Evolutionary conservation across 2,113 vertebrate genomes (phyloP), one percentile per base, ranked within the genome.

Genomic region (Corvus moneduloides): DNA sequence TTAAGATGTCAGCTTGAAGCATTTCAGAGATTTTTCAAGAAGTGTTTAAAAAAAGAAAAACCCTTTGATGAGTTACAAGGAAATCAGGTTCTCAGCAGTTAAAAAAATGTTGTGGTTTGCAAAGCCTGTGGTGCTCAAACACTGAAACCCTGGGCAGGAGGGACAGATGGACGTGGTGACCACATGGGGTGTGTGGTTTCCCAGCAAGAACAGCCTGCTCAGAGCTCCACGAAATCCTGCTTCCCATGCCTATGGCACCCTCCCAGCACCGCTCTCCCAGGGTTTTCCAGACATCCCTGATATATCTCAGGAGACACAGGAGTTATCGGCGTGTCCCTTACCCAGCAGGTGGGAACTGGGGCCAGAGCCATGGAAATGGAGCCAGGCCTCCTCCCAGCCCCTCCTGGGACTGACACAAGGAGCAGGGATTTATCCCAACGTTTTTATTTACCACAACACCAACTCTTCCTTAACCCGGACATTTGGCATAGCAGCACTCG

Each of bases 11-110:
- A 66, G 66, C 87, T 90, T 55, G 80, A 80, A 86, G 80, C 56
- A 51, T 90, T 96, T 95, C 63, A 81, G 92, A 93, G 86, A 93
- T 90, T 95, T 93, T 95, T 95, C 82, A 97, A 68, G 46, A 96
- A 94, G 30, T 32, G 59, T 86, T 96, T 61, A 39, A 83, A 90
- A 90, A 96, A 84, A 95, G 22, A 79, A 79, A 85, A 83, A 23
- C 44, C 7, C 68, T 87, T 81, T 76, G 79, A 88, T 59, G 64
- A 73, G 71, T 41, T 63, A 59, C 41, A 83, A 88, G 44, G 69
- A 75, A 78, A 78, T 61, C 71, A 39, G 91, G 83, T 56, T 85
- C 52, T 69, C 13, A 2, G 74, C 63, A 64, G 74, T 55, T 74
- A 56, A 75, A 83, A 69, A 56, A 13, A 1, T 15, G 2, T 8